Evolutionary conservation across 2,113 vertebrate genomes (phyloP).

Genomic region (Pseudolaguvia tuberculata): DNA sequence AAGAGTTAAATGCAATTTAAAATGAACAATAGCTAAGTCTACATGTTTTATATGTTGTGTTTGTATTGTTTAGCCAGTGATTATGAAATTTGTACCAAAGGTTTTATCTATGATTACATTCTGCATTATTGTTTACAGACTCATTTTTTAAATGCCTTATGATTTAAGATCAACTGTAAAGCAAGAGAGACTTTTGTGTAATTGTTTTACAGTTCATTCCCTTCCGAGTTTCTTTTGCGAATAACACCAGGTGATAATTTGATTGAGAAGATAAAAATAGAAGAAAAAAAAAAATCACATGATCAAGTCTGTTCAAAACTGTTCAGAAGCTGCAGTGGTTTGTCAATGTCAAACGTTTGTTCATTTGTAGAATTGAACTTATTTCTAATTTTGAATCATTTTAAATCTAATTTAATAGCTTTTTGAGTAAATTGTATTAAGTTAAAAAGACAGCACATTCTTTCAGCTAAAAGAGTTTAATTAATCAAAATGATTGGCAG

Average conservation of each 20-base stretch:
- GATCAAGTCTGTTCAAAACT: not conserved
- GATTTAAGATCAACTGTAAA: not conserved
- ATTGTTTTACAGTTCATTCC: not conserved
- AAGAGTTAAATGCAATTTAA: not conserved
- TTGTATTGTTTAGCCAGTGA: not conserved
- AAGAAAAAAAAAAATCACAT: too few species aligned
- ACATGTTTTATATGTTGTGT: not conserved
- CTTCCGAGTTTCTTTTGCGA: not conserved
- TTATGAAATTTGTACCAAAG: not conserved
- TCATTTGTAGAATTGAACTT: not conserved
- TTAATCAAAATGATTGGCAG: not conserved
- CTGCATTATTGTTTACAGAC: not conserved
- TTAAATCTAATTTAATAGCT: not conserved
- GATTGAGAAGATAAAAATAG: not conserved
- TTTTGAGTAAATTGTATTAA: not conserved
- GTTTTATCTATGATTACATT: not conserved
- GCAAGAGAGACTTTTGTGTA: too few species aligned
- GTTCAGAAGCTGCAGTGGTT: not conserved
- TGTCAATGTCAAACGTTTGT: not conserved
- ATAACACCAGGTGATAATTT: not conserved
- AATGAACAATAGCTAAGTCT: not conserved
- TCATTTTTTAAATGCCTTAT: not conserved
- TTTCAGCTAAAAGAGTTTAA: not conserved
- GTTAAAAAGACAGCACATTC: not conserved
- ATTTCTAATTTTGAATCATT: not conserved